Evolutionary conservation across 1,140 invertebrate genomes (phyloP).

Genomic region (Orussus abietinus): DNA sequence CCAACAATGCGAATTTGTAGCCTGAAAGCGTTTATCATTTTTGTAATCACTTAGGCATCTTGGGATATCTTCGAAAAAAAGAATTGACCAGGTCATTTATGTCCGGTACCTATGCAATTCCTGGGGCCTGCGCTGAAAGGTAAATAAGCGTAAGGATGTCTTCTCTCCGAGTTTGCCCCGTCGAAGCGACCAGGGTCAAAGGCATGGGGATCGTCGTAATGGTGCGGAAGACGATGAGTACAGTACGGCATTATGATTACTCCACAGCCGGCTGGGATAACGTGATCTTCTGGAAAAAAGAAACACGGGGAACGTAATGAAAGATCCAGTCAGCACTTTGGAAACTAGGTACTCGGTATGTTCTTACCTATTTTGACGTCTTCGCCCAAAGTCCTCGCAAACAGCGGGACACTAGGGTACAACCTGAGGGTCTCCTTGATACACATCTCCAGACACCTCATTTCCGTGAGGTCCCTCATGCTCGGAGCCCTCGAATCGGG

Average conservation of each 20-base stretch:
- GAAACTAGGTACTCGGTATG: background rate
- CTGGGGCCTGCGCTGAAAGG: constrained; percentile 70
- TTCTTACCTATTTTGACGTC: constrained; percentile 53
- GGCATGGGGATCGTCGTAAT: constrained; percentile 67
- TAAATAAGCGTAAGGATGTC: constrained; percentile 63
- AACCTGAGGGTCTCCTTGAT: constrained; percentile 65
- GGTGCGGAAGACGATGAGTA: constrained; percentile 63
- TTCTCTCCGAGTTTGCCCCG: constrained; percentile 51
- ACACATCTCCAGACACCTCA: constrained; percentile 66
- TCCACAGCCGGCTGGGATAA: constrained; percentile 44
- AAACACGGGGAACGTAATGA: too few relatives aligned
- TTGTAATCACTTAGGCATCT: constrained; percentile 28
- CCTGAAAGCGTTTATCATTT: constrained; percentile 43
- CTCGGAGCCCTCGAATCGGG: constrained; percentile 46
- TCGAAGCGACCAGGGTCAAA: constrained; percentile 73
- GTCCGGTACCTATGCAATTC: constrained; percentile 62
- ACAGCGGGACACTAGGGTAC: constrained; percentile 66
- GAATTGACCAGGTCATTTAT: constrained; percentile 4
- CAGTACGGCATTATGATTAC: constrained; percentile 54
- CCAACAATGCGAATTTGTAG: constrained; percentile 68
- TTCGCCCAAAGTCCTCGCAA: constrained; percentile 57
- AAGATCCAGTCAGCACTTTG: too few relatives aligned
- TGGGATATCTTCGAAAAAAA: constrained; percentile 10
- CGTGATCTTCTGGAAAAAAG: constrained; percentile 25
- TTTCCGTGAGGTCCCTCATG: constrained; percentile 57